These are phyloP conservation scores for Falcaria lacertinaria DNA, from an alignment of 2,888 invertebrate species.

Conservation along the genomic window DNA sequence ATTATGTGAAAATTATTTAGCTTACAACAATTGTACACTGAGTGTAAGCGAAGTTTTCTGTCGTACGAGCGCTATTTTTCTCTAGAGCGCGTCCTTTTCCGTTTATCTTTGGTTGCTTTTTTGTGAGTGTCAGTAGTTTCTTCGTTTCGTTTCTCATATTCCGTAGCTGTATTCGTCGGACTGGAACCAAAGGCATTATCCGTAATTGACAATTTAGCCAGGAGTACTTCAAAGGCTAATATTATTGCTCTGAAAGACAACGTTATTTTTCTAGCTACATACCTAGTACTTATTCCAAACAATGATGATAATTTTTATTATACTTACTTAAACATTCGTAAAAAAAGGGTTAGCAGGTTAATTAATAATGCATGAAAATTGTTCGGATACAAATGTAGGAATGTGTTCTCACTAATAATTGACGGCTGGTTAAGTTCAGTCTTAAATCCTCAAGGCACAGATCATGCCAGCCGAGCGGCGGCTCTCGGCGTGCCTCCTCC, in stretches of 20 bases:
- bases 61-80: conserved; percentile 63
- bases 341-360: neutral
- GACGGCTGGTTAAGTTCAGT: conserved; percentile 64
- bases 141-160: conserved; percentile 65
- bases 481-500: conserved; percentile 75
- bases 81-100: conserved; percentile 71
- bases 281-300: no score
- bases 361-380: neutral
- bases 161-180: conserved; percentile 57
- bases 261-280: no score
- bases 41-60: conserved; percentile 63
- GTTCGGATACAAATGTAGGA: conserved; percentile 18
- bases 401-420: conserved; percentile 62
- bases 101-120: conserved; percentile 71
- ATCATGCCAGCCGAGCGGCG: conserved; percentile 70
- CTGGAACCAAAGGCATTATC: conserved; percentile 14
- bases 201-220: neutral
- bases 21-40: conserved; percentile 44
- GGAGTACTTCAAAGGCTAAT: neutral
- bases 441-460: conserved; percentile 77
- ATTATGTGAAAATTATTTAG: no score
- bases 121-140: conserved; percentile 58
- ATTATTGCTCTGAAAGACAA: no score
- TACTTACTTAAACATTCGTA: no score
- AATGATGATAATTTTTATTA: no score